Evolutionary conservation across 2,113 vertebrate species (phyloP), one percentile per base, ranked within the genome.

Genomic region (Nerophis ophidion): DNA sequence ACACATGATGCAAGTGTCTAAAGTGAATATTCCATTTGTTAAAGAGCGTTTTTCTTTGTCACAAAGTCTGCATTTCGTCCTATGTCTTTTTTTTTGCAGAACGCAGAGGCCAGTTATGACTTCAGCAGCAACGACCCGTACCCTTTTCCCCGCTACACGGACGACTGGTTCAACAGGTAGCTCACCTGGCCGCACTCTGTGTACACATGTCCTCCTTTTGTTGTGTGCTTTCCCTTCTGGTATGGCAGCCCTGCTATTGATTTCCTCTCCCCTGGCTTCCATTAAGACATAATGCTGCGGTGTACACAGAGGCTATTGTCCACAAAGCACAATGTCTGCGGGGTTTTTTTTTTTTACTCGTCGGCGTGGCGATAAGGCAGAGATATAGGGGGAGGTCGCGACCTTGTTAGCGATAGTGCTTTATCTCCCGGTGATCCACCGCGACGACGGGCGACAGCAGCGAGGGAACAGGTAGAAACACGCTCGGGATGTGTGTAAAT

Each of bases 141-240:
- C 64, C 97, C 97, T 0, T 99, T 98, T 60, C 97, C 97, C 3
- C 94, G 97, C 65, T 99, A 99, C 62, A 99, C 96, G 57, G 95
- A 98, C 6, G 97, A 99, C 91, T 99, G 97, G 97, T 99, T 99
- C 84, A 99, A 99, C 94, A 99, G 97, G 97, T 98, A 92, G 54
- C 61, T 71, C 71, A 59, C 62, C 45, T 65, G 63, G 61, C 65
- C 51, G 5, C 48, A 51, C 26, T 34, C 58, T 63, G 58, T 66
- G 66, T 76, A 54, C 57, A 57, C 53, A 57, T 26, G 33, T 26
- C 9, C 26, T 53, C 55, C 61, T 49, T 74, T 38, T 70, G 51
- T 63, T 63, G 44, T 72, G 68, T 49, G 57, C 59, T 57, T 19
- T 67, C 63, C 26, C 55, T 65, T 40, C 44, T 58, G 70, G 61